These are phyloP conservation scores for Anneissia japonica DNA, from an alignment of 35 echinoderm and acorn worm species.

Conservation along the genomic window DNA sequence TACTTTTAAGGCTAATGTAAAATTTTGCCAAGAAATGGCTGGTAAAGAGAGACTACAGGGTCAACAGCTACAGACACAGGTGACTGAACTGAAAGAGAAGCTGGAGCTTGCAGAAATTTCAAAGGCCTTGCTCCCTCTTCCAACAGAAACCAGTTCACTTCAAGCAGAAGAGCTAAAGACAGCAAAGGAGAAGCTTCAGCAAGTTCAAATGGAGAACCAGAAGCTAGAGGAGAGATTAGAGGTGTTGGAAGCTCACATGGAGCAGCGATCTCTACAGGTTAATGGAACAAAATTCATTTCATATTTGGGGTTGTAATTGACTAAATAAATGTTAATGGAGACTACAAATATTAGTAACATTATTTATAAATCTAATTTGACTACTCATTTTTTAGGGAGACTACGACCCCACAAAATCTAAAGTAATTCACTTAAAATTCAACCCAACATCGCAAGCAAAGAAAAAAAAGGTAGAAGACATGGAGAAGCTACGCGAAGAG, in stretches of 20 bases:
- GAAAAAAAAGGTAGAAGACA: constrained; percentile 30
- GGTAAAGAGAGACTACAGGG: constrained; percentile 38
- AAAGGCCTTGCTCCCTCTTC: background rate
- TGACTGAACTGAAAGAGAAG: constrained; percentile 35
- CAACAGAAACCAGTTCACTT: background rate
- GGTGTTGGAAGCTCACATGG: constrained; percentile 50
- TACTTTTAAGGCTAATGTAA: constrained; percentile 27
- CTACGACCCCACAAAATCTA: constrained; percentile 79
- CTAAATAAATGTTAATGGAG: too few relatives aligned
- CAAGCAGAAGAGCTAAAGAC: constrained; percentile 34
- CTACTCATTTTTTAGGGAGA: constrained; percentile 62
- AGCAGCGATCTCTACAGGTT: constrained; percentile 81
- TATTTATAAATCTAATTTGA: background rate
- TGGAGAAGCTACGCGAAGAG: constrained; percentile 41
- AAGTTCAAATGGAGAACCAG: constrained; percentile 50
- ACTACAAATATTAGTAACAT: too few relatives aligned
- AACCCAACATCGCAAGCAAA: constrained; percentile 68
- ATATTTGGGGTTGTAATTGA: too few relatives aligned
- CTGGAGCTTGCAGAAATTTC: background rate
- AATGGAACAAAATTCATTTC: too few relatives aligned
- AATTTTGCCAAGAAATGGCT: constrained; percentile 17
- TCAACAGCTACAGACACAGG: constrained; percentile 32
- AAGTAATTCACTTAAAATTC: constrained; percentile 59
- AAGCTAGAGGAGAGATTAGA: constrained; percentile 67
- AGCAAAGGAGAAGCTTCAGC: constrained; percentile 56